Evolutionary conservation across 2,797 vertebrate genomes (phyloP).

Genomic region (Knipowitschia caucasica): DNA sequence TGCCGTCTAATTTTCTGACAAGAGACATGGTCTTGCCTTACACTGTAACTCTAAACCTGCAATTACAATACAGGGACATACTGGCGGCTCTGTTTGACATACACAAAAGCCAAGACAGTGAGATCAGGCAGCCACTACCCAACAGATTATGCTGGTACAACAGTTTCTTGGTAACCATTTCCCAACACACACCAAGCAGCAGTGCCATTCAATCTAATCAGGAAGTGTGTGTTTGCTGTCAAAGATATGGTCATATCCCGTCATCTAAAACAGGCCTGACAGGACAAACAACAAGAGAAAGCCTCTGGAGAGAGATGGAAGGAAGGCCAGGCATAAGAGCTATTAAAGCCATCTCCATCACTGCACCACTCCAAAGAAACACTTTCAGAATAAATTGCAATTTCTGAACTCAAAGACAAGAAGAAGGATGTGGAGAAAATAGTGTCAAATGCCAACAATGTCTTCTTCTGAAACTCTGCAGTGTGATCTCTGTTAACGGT

Average conservation of each 20-base stretch:
- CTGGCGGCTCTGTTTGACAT: conserved; percentile 35
- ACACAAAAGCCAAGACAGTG: conserved; percentile 6
- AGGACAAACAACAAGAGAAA: conserved; percentile 28
- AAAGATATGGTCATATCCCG: conserved; percentile 19
- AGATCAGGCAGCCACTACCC: conserved; percentile 21
- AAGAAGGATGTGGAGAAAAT: neutral
- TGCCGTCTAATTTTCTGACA: conserved; percentile 22
- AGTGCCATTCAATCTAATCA: conserved; percentile 37
- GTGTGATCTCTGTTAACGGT: conserved; percentile 7
- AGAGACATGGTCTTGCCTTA: conserved; percentile 18
- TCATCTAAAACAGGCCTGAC: conserved; percentile 36
- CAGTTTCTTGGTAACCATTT: conserved; percentile 29
- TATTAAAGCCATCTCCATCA: conserved; percentile 25
- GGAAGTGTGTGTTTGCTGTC: conserved; percentile 17
- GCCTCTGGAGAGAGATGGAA: conserved; percentile 21
- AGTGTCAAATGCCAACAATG: conserved; percentile 2
- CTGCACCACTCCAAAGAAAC: conserved; percentile 28
- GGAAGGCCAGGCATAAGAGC: conserved; percentile 24
- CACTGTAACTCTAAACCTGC: conserved; percentile 52
- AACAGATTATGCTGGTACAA: conserved; percentile 4
- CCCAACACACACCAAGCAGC: conserved; percentile 24
- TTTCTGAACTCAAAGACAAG: conserved; percentile 8
- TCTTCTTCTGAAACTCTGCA: conserved; percentile 7
- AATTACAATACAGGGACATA: conserved; percentile 51
- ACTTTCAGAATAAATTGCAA: conserved; percentile 2